A percentile compares a stretch with the other conserved stretches of the same genome.
Conservation (phyloP, 2,113 vertebrate species). For the Camelus bactrianus region DNA sequence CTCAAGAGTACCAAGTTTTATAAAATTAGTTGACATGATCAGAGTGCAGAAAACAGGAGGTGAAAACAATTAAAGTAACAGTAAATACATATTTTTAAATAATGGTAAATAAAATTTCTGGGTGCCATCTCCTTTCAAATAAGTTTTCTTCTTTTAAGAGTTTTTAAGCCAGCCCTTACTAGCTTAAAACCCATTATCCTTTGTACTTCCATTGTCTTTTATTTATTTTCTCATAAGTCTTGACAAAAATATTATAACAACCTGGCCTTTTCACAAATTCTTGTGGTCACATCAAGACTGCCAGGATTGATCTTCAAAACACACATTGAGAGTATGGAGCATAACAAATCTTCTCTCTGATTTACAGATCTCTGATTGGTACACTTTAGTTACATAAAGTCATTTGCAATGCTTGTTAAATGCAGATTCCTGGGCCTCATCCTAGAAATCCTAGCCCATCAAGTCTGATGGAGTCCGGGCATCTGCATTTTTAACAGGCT, state of each 20-base stretch:
- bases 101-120: slow-evolving; percentile 56
- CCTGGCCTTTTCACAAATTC: not conserved
- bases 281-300: not conserved
- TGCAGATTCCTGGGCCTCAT: not conserved
- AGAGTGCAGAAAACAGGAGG: slow-evolving; percentile 11
- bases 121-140: slow-evolving; percentile 14
- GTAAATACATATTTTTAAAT: slow-evolving; percentile 46
- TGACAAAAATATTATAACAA: not conserved
- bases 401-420: not conserved
- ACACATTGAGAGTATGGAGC: not conserved
- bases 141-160: not conserved
- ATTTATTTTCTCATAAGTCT: not conserved
- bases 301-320: not conserved
- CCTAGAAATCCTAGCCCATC: not conserved
- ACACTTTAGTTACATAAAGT: not conserved
- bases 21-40: slow-evolving; percentile 38
- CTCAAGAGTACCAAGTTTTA: slow-evolving; percentile 23
- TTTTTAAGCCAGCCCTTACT: not conserved
- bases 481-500: slow-evolving; percentile 28
- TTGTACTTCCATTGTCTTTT: not conserved
- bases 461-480: not conserved
- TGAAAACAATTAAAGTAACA: slow-evolving; percentile 17
- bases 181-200: not conserved
- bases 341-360: not conserved
- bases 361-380: not conserved